These are phyloP conservation scores for Pristionchus entomophagus DNA, from an alignment of 2,888 invertebrate species.

Conservation along the genomic window DNA sequence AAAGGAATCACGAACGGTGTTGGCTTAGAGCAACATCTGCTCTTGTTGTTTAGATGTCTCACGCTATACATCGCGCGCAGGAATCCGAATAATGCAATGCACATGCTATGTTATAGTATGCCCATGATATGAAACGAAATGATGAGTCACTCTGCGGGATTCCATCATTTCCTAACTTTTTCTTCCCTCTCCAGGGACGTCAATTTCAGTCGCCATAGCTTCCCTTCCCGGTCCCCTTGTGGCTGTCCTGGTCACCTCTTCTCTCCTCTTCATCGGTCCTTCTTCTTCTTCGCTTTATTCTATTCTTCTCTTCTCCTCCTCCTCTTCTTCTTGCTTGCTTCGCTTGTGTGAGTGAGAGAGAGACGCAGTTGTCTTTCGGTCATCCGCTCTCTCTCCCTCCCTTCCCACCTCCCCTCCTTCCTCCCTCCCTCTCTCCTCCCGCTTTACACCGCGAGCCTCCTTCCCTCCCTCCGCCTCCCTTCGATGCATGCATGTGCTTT, in stretches of 20 bases:
- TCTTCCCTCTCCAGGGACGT: no score
- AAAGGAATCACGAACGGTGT: no score
- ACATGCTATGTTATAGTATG: no score
- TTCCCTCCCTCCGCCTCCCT: constrained; percentile 18
- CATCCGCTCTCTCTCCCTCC: neutral
- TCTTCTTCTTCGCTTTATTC: constrained; percentile 24
- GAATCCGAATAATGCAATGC: no score
- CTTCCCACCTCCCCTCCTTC: neutral
- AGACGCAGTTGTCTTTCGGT: constrained; percentile 35
- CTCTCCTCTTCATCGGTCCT: constrained; percentile 11
- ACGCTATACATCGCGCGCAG: no score
- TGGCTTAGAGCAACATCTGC: no score
- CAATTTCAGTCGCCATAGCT: no score
- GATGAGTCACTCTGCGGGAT: no score
- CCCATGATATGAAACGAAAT: no score
- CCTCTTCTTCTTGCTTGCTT: constrained; percentile 20
- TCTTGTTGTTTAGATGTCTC: no score
- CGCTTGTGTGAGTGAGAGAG: neutral
- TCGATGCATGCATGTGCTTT: constrained; percentile 41
- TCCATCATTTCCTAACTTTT: no score
- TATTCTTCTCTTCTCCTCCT: constrained; percentile 22
- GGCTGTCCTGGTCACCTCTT: constrained; percentile 9
- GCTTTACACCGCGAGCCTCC: neutral
- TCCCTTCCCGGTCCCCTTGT: neutral
- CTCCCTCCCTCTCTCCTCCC: constrained; percentile 4